These are phyloP conservation scores for Entelurus aequoreus DNA, from an alignment of 2,113 vertebrate species.

Conservation along the genomic window DNA sequence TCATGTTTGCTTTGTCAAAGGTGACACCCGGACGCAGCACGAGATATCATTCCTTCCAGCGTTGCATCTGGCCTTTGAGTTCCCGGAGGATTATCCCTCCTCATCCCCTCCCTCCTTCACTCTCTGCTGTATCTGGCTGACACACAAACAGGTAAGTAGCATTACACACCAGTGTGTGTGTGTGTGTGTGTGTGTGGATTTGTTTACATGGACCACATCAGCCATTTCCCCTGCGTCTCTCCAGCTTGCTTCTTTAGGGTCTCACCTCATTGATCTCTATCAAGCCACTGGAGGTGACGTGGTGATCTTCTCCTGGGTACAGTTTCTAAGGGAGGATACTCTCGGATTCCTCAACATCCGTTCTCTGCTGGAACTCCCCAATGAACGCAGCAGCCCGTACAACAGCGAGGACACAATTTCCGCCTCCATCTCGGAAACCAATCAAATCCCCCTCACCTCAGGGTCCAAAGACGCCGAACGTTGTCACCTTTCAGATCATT, in stretches of 20 bases:
- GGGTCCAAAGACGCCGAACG: neutral
- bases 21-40: slow-evolving; percentile 32
- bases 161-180: no score
- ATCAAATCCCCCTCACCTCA: neutral
- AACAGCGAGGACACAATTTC: neutral
- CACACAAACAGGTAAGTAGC: slow-evolving; percentile 74
- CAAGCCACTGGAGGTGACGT: slow-evolving; percentile 76
- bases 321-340: slow-evolving; percentile 85
- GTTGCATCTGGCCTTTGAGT: slow-evolving; percentile 81
- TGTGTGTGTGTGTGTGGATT: neutral
- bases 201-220: neutral
- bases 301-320: slow-evolving; percentile 87
- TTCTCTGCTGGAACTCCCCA: slow-evolving; percentile 73
- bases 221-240: neutral
- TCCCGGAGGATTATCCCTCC: slow-evolving; percentile 83
- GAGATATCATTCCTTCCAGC: slow-evolving; percentile 80
- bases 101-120: slow-evolving; percentile 77
- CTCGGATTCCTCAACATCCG: slow-evolving; percentile 78
- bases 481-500: neutral
- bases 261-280: slow-evolving; percentile 79
- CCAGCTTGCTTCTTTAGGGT: slow-evolving; percentile 68
- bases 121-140: slow-evolving; percentile 85
- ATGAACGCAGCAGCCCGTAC: slow-evolving; percentile 4
- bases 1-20: slow-evolving; percentile 14
- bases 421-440: neutral